phyloP scores from a whole-genome alignment of 2,113 vertebrate species.

The Oenanthe oenanthe region DNA sequence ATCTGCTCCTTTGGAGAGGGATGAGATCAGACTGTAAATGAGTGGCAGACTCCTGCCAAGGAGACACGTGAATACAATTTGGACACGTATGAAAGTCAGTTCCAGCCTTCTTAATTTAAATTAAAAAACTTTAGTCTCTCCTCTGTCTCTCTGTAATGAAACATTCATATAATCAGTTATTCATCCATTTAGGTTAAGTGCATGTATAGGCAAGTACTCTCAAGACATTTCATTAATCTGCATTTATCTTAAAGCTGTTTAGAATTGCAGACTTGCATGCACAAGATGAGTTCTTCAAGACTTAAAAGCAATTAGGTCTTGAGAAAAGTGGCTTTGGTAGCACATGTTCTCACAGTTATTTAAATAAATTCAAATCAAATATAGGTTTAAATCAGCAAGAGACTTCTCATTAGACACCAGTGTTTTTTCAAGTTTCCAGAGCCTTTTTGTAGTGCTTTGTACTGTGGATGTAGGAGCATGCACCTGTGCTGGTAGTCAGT shows the following conservation, averaged over 20 bases:
- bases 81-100: background rate
- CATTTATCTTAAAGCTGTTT: constrained; percentile 35
- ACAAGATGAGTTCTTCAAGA: constrained; percentile 22
- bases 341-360: background rate
- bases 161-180: constrained; percentile 23
- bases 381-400: background rate
- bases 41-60: background rate
- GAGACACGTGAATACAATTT: background rate
- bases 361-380: constrained; percentile 34
- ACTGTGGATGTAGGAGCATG: background rate
- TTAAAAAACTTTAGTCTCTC: background rate
- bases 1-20: constrained; percentile 28
- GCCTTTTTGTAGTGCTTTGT: background rate
- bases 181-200: background rate
- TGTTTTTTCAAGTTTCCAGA: background rate
- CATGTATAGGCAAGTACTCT: constrained; percentile 53
- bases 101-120: background rate
- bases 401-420: background rate
- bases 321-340: constrained; percentile 12
- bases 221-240: constrained; percentile 37
- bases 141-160: background rate
- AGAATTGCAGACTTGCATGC: background rate
- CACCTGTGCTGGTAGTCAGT: background rate
- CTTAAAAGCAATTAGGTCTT: constrained; percentile 19
- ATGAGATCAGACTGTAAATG: constrained; percentile 43